Percentiles rank a stretch among this genome's conserved stretches.
These are phyloP conservation scores for Coregonus suidteri DNA, from an alignment of 2,797 vertebrate genomes.

Conservation along the genomic window DNA sequence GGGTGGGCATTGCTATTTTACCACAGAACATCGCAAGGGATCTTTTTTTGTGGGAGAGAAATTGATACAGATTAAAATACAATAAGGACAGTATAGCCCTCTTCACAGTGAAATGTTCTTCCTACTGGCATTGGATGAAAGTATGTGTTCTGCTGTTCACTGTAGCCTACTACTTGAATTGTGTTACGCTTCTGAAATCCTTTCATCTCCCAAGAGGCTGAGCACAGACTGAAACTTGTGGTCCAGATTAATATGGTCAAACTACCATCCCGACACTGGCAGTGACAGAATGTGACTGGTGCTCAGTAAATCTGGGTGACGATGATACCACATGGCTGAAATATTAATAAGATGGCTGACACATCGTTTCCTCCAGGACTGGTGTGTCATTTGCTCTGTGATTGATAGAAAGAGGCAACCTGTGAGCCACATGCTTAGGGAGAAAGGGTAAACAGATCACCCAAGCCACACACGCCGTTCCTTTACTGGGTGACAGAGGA, in stretches of 20 bases:
- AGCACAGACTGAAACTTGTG: background rate
- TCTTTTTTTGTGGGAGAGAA: no score
- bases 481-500: constrained; percentile 18
- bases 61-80: no score
- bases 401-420: constrained; percentile 8
- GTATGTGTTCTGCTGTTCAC: background rate
- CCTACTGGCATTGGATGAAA: no score
- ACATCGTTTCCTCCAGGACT: background rate
- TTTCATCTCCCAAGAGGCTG: background rate
- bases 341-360: constrained; percentile 10
- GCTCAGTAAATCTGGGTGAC: constrained; percentile 5
- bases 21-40: no score
- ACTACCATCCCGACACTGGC: background rate
- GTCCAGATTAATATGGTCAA: constrained; percentile 3
- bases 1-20: no score
- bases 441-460: background rate
- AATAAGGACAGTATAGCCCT: no score
- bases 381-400: background rate
- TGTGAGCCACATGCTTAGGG: background rate
- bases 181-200: background rate
- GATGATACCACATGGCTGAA: constrained; percentile 1
- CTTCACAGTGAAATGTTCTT: no score
- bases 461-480: constrained; percentile 3
- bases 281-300: background rate
- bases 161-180: background rate